Base-by-base conservation (phyloP, 2,888 invertebrate genomes). In the Reticulitermes lucifugus region DNA sequence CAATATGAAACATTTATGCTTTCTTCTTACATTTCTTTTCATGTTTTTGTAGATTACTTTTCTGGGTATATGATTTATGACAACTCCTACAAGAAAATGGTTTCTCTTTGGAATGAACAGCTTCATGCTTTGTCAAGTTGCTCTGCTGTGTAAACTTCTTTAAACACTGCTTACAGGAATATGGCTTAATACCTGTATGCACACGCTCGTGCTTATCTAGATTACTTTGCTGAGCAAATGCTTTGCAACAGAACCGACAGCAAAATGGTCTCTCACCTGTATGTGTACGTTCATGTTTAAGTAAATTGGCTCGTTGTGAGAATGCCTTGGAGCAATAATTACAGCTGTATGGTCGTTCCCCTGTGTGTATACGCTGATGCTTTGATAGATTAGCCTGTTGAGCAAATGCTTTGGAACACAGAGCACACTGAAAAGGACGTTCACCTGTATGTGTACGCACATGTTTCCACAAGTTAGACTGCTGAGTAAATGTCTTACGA, bases 381-480 rank as follows among this genome's bases (percentile, higher is more conserved):
- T 88, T 88, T 22, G 86, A 85, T 4, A 88, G 84, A 81, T 88
- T 88, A 12, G 88, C 88, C 70, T 88, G 88, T 75, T 88, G 88
- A 4, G 88, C 87, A 85, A 88, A 88, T 21, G 88, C 84, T 79
- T 88, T 88, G 41, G 83, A 82, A 79, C 88, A 88, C 3, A 86
- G 81, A 18, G 85, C 75, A 84, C 88, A 88, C 10, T 85, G 83
- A 84, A 87, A 88, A n/a, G 88, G 88, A 87, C 86, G 88, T 79
- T 89, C 88, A 86, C 90, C 90, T 25, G 89, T 89, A 86, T 89
- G 90, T 22, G 89, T 89, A 41, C 89, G 88, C 41, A 89, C 87
- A 84, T 90, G 90, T 81, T 89, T 90, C 87, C 89, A 89, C 43
- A 89, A 86, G 86, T 89, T 89, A 10, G 89, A 89, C 87, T 89